Evolutionary conservation across 1,140 invertebrate species (phyloP), one percentile per base, ranked within the genome.

Genomic region (Bombus confusus): DNA sequence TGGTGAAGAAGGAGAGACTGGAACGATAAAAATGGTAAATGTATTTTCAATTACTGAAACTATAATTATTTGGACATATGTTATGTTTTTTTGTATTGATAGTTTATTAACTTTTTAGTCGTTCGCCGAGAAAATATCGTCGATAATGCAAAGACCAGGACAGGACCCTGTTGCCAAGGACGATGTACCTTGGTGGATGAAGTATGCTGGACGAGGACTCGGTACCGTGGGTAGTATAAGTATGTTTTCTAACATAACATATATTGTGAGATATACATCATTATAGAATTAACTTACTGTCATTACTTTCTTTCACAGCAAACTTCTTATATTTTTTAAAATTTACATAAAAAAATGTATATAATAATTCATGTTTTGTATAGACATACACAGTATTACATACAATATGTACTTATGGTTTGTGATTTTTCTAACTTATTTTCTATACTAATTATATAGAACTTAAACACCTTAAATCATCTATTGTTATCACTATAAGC

Each of bases 161-260:
- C 96, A 97, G 93, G 97, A 97, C 94, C 96, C 96, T 88, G 95
- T 95, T 77, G 95, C 96, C 86, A 97, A 97, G 96, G 97, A 98
- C 94, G 97, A 98, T 94, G 96, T 97, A 84, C 97, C 98, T 87
- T 98, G 97, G 97, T 98, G 97, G 97, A 96, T 98, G 95, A 98
- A 98, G 94, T 98, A 98, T 95, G 97, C 96, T 92, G 98, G 97
- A 82, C 96, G 98, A 93, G 96, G 96, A 85, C 94, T 98, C 86
- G 98, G 98, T 77, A 98, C 98, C 88, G 96, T 98, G 94, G 98
- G 97, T 91, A 97, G 98, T 93, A 96, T 97, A 92, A 95, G 97
- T 98, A 96, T 97, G 96, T 96, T 86, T 86, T 47, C 25, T 10
- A 34, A 34, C 8, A 39, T 37, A 34, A n/a, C 52, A 25, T 2